Conservation (phyloP, 2,113 vertebrate species). For the Plestiodon gilberti region DNA sequence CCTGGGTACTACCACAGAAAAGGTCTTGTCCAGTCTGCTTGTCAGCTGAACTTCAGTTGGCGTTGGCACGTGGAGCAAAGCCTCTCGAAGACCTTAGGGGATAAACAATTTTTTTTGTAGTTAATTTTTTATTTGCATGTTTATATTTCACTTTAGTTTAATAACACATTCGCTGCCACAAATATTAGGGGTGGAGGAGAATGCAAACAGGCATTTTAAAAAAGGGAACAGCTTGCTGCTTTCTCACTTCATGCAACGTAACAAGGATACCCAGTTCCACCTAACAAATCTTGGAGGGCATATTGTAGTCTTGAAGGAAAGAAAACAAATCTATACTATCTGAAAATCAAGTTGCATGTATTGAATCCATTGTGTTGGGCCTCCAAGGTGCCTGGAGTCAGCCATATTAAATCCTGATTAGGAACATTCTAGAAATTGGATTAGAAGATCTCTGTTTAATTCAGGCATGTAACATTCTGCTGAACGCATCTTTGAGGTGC, state of each 20-base stretch:
- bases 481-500: accelerated
- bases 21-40: too few species aligned
- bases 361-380: conserved; percentile 26
- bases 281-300: neutral
- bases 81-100: too few species aligned
- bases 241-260: neutral
- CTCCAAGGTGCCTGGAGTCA: conserved; percentile 17
- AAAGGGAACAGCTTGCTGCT: conserved; percentile 7
- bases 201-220: neutral
- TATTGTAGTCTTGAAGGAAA: conserved; percentile 47
- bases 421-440: conserved; percentile 22
- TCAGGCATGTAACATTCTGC: conserved; percentile 9
- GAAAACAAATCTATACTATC: conserved; percentile 60
- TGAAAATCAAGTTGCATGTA: conserved; percentile 37
- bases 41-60: neutral
- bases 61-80: too few species aligned
- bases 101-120: too few species aligned
- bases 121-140: neutral
- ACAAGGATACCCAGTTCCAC: neutral
- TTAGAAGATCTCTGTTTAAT: conserved; percentile 24
- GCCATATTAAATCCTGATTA: conserved; percentile 39
- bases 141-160: neutral
- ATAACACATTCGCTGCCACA: neutral
- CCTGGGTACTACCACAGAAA: too few species aligned
- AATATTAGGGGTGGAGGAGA: neutral